Percentiles rank a stretch among this genome's conserved stretches.
These are phyloP conservation scores for Gonatopus flavifemur DNA, from an alignment of 1,140 invertebrate species.

Conservation along the genomic window DNA sequence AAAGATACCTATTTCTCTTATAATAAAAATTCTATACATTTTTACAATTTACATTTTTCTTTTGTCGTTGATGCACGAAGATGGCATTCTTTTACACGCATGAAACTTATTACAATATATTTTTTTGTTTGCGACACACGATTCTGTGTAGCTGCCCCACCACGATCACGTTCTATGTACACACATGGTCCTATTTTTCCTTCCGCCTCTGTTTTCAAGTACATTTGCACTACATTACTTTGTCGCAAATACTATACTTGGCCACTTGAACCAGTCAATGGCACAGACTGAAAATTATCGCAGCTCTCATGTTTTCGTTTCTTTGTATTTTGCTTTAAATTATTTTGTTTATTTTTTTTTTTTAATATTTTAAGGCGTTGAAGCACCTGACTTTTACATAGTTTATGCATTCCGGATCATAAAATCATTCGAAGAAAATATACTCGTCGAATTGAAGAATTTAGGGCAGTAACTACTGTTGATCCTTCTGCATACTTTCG, in stretches of 20 bases:
- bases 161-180: slow-evolving; percentile 11
- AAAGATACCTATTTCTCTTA: not conserved
- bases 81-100: slow-evolving; percentile 3
- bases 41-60: no score
- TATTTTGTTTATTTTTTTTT: no score
- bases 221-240: slow-evolving; percentile 27
- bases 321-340: no score
- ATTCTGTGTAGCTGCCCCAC: slow-evolving; percentile 3
- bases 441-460: not conserved
- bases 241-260: slow-evolving; percentile 21
- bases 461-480: no score
- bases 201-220: no score
- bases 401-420: slow-evolving; percentile 10
- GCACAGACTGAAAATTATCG: slow-evolving; percentile 20
- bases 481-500: no score
- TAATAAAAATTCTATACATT: no score
- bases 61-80: slow-evolving; percentile 3
- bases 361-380: slow-evolving; percentile 28
- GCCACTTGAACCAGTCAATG: slow-evolving; percentile 32
- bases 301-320: no score
- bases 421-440: slow-evolving; percentile 20
- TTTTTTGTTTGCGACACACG: slow-evolving; percentile 3
- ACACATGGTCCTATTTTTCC: slow-evolving; percentile 19
- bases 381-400: slow-evolving; percentile 31
- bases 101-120: slow-evolving; percentile 20